A percentile compares a stretch with the other conserved stretches of the same genome.
Evolutionary conservation across 2,888 invertebrate species (phyloP).

Genomic region (Mythimna ferrago): DNA sequence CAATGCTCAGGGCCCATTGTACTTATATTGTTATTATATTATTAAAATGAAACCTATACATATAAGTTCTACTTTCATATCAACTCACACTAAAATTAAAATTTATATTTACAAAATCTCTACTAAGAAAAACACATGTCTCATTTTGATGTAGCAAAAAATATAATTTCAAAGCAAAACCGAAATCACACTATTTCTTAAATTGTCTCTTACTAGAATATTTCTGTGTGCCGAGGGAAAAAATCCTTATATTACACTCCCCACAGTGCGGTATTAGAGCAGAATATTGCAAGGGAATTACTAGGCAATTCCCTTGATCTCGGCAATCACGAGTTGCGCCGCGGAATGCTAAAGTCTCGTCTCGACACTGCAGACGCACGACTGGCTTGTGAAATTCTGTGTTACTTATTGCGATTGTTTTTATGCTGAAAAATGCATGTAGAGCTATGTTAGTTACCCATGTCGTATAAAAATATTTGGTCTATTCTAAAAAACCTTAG

Average conservation of each 20-base stretch:
- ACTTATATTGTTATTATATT: too few species aligned
- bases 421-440: too few species aligned
- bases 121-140: neutral
- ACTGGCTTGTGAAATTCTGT: neutral
- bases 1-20: too few species aligned
- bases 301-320: conserved; percentile 72
- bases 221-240: conserved; percentile 47
- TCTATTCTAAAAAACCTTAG: too few species aligned
- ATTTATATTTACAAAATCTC: neutral
- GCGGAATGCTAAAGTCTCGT: conserved; percentile 59
- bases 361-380: neutral
- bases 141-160: neutral
- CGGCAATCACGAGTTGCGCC: conserved; percentile 64
- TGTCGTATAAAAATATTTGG: too few species aligned
- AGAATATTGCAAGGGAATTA: conserved; percentile 71
- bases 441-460: too few species aligned
- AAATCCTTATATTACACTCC: conserved; percentile 63
- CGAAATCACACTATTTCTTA: conserved; percentile 42
- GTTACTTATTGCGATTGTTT: neutral
- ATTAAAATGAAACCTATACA: too few species aligned
- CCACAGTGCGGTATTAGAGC: conserved; percentile 62
- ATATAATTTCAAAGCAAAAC: conserved; percentile 14
- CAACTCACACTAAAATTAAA: neutral
- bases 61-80: neutral
- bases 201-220: conserved; percentile 26